Evolutionary conservation across 2,888 invertebrate genomes (phyloP), one percentile per base, ranked within the genome.

Genomic region (Nysson spinosus): DNA sequence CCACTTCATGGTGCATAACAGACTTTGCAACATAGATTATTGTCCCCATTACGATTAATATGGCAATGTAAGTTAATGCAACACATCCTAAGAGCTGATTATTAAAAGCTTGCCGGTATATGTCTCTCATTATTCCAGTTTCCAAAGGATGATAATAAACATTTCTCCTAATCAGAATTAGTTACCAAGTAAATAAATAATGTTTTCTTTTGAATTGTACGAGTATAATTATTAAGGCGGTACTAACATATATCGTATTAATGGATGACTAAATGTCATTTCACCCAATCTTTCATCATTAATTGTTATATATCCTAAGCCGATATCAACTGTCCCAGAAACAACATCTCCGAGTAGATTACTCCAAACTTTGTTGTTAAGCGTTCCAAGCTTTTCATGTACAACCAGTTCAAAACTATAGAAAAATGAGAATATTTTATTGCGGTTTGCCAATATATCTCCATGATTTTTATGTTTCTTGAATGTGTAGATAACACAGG

Each of bases 111-210:
- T 90, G 90, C 43, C 91, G 72, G 80, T 91, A 92, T 78, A 92
- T 92, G 71, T 92, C 91, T 0, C 91, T 89, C 39, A 90, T 90
- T 0, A 90, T 89, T 0, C 90, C 90, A 0, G 90, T 90, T 73
- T 91, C 90, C 77, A 91, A 89, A 19, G 91, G 91, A 16, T 90
- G 89, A 54, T 92, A 90, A 79, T 92, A 92, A 67, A 92, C 90
- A 69, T 91, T 91, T 68, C 90, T 89, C 88, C 92, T 92, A 61
- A 3, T 1, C 6, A 16, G 39, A 19, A 51, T 26, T n/a, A n/a
- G n/a, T n/a, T n/a, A n/a, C n/a, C n/a, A n/a, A n/a, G n/a, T n/a
- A n/a, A n/a, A n/a, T n/a, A n/a, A n/a, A n/a, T n/a, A n/a, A n/a
- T n/a, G n/a, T 19, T 9, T 55, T 7, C 0, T 12, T 39, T 17